phyloP scores from a whole-genome alignment of 2,888 invertebrate genomes.

The Azorinus chamasolen region DNA sequence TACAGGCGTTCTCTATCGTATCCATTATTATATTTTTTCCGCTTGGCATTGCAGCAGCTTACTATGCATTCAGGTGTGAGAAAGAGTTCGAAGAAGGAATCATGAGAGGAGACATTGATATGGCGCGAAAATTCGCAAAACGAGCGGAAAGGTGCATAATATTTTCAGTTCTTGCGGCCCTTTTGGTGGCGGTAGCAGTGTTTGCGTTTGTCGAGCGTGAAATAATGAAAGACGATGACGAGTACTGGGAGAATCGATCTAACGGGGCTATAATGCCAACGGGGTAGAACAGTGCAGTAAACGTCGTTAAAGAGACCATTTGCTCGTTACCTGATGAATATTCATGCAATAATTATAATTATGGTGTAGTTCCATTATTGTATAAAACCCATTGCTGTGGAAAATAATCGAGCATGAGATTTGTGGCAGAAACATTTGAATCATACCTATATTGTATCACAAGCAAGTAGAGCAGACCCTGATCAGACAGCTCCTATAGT shows the following conservation, averaged over 20 bases:
- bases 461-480: too few relatives aligned
- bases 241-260: constrained; percentile 51
- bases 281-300: too few relatives aligned
- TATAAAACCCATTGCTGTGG: too few relatives aligned
- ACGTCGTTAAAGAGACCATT: too few relatives aligned
- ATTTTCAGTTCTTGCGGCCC: constrained; percentile 70
- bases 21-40: constrained; percentile 80
- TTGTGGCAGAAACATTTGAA: too few relatives aligned
- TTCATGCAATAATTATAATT: too few relatives aligned
- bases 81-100: constrained; percentile 78
- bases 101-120: constrained; percentile 77
- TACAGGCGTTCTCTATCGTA: constrained; percentile 74
- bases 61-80: constrained; percentile 73
- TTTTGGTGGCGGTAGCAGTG: constrained; percentile 69
- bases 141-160: constrained; percentile 74
- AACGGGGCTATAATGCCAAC: constrained; percentile 48
- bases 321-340: too few relatives aligned
- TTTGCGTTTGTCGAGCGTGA: constrained; percentile 73
- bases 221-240: constrained; percentile 61
- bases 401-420: too few relatives aligned
- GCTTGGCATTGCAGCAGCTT: constrained; percentile 76
- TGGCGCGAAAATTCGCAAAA: constrained; percentile 76
- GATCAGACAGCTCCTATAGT: too few relatives aligned
- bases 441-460: too few relatives aligned
- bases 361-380: too few relatives aligned